These are phyloP conservation scores for Ephydatia muelleri DNA, from an alignment of 37 sponge, comb jelly and placozoan genomes.

Conservation along the genomic window DNA sequence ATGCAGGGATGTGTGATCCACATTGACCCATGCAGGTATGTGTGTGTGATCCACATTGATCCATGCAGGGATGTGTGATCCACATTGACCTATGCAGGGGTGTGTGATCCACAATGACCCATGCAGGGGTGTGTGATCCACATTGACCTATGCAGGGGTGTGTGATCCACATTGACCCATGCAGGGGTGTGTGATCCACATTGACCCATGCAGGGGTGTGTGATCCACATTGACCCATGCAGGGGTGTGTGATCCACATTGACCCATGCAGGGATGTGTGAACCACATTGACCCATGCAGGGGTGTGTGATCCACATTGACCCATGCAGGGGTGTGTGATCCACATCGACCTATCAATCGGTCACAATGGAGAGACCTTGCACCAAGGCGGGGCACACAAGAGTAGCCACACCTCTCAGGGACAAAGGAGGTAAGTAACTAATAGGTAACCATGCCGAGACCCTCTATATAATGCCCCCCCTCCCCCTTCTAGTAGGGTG, in stretches of 20 bases:
- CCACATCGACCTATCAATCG: constrained; percentile 18
- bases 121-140: too few relatives aligned
- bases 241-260: neutral
- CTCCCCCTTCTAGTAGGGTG: constrained; percentile 11
- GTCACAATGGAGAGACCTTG: constrained; percentile 22
- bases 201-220: too few relatives aligned
- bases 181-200: too few relatives aligned
- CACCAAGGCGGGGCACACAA: neutral
- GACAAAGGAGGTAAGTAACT: constrained; percentile 3
- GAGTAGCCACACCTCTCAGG: constrained; percentile 20
- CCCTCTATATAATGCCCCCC: neutral
- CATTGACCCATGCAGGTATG: neutral
- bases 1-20: too few relatives aligned
- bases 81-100: neutral
- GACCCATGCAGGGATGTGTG: too few relatives aligned
- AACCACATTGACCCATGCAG: neutral
- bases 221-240: neutral
- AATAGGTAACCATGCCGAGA: neutral
- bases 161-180: too few relatives aligned
- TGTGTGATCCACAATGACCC: neutral
- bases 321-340: constrained; percentile 28
- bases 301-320: neutral
- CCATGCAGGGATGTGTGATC: neutral
- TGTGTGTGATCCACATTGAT: too few relatives aligned
- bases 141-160: too few relatives aligned